Evolutionary conservation across 2,113 vertebrate species (phyloP).

Genomic region (Stigmatopora argus): DNA sequence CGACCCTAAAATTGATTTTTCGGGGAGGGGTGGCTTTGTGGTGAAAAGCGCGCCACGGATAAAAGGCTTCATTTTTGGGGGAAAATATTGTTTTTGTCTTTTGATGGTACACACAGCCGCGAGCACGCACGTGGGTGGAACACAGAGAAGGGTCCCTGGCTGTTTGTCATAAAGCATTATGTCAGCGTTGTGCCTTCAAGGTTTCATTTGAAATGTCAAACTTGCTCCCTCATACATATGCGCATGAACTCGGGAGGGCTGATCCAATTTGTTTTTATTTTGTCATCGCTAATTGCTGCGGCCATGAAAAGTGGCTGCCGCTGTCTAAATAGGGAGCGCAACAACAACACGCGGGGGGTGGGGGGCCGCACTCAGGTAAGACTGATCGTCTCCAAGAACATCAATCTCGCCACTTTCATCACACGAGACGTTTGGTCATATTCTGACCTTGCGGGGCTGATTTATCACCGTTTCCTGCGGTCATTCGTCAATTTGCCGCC

Average conservation of each 20-base stretch:
- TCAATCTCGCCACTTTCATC: not conserved
- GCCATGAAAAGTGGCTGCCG: not conserved
- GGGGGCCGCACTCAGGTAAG: not conserved
- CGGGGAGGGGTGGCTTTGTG: not conserved
- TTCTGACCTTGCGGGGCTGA: not conserved
- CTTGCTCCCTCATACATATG: conserved; percentile 12
- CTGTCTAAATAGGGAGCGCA: not conserved
- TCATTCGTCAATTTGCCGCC: not conserved
- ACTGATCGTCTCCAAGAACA: not conserved
- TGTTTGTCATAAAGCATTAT: conserved; percentile 6
- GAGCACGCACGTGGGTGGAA: conserved; percentile 5
- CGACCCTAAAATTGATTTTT: conserved; percentile 2
- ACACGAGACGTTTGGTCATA: not conserved
- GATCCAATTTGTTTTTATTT: not conserved
- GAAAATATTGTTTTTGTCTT: conserved; percentile 10
- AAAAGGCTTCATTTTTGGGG: not conserved
- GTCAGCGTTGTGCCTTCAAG: conserved; percentile 7
- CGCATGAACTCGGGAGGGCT: not conserved
- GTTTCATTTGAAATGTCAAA: conserved; percentile 18
- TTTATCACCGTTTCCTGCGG: not conserved
- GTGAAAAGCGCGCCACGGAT: not conserved
- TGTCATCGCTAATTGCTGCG: conserved; percentile 3
- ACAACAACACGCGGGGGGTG: not conserved
- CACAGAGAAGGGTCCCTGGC: conserved; percentile 1
- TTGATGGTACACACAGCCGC: not conserved